Base-by-base conservation (phyloP, 2,888 invertebrate genomes). In the Actias luna region DNA sequence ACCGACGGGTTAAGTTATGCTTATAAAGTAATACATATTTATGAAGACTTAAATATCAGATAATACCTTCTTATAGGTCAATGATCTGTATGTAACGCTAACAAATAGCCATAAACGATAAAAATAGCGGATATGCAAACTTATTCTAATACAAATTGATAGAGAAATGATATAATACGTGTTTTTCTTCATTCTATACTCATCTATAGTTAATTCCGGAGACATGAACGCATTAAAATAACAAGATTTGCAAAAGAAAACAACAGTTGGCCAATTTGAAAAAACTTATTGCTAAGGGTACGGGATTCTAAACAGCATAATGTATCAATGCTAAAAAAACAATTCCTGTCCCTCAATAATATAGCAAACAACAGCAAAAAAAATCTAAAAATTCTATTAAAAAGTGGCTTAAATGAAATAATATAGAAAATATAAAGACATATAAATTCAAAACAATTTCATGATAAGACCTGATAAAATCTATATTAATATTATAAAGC, bases 1-100 rank as follows among this genome's bases (percentile, higher is more conserved):
- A n/a, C 1, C 0, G 29, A 29, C 29, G 27, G 55, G 29, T 22
- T 55, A 29, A 29, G 29, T 55, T 29, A n/a, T 29, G 29, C 5
- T 55, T 55, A 55, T 29, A 29, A 29, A 55, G 61, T 46, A 61
- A 39, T 33, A 39, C 22, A 33, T 27, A 55, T 52, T 31, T 22
- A 50, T 12, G 31, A 14, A 50, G n/a, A 63, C 42, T 52, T 25
- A n/a, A 29, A 55, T 29, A 16, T 29, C 52, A 55, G 27, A 16
- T 27, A 4, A 29, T 25, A 50, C 25, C 10, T 50, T 25, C 25
- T 22, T 50, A 50, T 12, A 50, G 25, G 46, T 50, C 46, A 50
- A 50, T 25, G 10, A 50, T 50, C 46, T 50, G 10, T 50, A 22
- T 50, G 10, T 50, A 22, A 50, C 7, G 25, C 25, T 10, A 50